phyloP scores from a whole-genome alignment of 2,888 invertebrate genomes.

The Noctua comes region DNA sequence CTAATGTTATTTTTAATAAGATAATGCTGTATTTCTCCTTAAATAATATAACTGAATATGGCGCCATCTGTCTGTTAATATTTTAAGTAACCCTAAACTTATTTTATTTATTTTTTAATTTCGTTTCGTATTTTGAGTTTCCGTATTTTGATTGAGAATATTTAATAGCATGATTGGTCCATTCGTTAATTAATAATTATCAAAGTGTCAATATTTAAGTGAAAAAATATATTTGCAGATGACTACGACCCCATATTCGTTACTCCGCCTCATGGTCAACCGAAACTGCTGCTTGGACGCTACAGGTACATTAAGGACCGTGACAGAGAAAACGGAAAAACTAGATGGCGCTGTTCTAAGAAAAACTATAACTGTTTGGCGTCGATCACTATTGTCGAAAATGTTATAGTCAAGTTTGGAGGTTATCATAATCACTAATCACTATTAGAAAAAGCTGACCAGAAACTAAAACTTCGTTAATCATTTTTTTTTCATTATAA shows the following conservation, averaged over 20 bases:
- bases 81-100: not conserved
- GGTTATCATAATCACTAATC: not conserved
- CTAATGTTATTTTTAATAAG: not conserved
- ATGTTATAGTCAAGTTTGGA: not conserved
- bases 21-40: not conserved
- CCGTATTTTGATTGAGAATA: not conserved
- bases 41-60: not conserved
- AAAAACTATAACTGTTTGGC: slow-evolving; percentile 65
- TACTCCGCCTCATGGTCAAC: slow-evolving; percentile 13
- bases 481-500: too few relatives aligned
- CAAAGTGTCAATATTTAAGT: not conserved
- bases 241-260: slow-evolving; percentile 18
- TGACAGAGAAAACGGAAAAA: slow-evolving; percentile 7
- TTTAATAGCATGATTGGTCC: too few relatives aligned
- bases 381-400: slow-evolving; percentile 47
- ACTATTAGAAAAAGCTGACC: not conserved
- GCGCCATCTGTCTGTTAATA: not conserved
- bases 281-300: slow-evolving; percentile 27
- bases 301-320: slow-evolving; percentile 34
- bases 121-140: not conserved
- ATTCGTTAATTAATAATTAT: not conserved
- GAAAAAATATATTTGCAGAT: slow-evolving; percentile 18
- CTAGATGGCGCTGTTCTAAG: slow-evolving; percentile 66
- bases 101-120: not conserved
- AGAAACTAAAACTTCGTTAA: too few relatives aligned